Percentiles rank a stretch among this genome's conserved stretches.
Conservation (phyloP, 2,113 vertebrate species). For the Macroglossus sobrinus region DNA sequence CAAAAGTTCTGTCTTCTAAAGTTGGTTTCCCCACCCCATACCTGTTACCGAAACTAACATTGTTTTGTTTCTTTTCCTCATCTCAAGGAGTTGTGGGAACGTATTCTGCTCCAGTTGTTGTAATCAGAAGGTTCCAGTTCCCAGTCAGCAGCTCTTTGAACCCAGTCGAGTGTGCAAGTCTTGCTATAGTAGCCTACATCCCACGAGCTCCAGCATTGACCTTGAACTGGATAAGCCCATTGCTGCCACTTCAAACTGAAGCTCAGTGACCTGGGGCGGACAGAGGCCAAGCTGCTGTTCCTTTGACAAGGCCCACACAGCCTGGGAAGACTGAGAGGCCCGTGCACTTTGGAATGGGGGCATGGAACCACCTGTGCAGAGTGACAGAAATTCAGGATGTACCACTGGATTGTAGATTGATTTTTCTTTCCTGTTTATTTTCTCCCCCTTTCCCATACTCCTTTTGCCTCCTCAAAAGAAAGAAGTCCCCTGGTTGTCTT, state of each 20-base stretch:
- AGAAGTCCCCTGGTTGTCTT: slow-evolving; percentile 56
- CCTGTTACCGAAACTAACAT: background rate
- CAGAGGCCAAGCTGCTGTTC: slow-evolving; percentile 59
- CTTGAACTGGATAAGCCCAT: slow-evolving; percentile 96
- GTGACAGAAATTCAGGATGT: slow-evolving; percentile 65
- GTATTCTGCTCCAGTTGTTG: slow-evolving; percentile 98
- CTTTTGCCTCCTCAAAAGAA: slow-evolving; percentile 56
- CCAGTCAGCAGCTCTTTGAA: slow-evolving; percentile 98
- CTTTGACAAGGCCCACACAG: background rate
- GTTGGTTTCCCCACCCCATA: background rate
- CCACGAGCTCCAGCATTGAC: slow-evolving; percentile 84
- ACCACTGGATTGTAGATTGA: slow-evolving; percentile 71
- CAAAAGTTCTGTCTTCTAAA: background rate
- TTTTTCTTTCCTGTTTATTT: slow-evolving; percentile 45
- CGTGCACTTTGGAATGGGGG: slow-evolving; percentile 61
- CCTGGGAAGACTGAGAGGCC: slow-evolving; percentile 62
- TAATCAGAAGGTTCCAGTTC: slow-evolving; percentile 98
- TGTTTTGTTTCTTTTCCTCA: slow-evolving; percentile 62
- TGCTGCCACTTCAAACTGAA: slow-evolving; percentile 93
- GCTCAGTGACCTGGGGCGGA: slow-evolving; percentile 46
- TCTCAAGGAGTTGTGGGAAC: slow-evolving; percentile 96
- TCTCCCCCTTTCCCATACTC: slow-evolving; percentile 50
- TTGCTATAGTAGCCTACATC: slow-evolving; percentile 93
- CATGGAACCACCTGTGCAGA: slow-evolving; percentile 53
- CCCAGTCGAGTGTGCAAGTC: slow-evolving; percentile 95